Conservation (phyloP, 2,888 invertebrate genomes). For the Drosophila borborema region DNA sequence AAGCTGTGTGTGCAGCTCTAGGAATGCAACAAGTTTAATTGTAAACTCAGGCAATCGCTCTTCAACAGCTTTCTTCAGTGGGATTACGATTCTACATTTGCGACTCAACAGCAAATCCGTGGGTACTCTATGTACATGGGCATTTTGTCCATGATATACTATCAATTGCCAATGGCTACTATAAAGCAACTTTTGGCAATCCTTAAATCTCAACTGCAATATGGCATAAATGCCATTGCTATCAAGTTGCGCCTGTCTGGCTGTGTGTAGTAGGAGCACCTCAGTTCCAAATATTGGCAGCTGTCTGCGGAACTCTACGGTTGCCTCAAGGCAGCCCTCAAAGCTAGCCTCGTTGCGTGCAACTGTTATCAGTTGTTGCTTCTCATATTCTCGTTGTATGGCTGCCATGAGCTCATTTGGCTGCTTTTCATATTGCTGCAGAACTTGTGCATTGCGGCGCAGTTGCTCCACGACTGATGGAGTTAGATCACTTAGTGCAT, state of each 20-base stretch:
- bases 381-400: conserved; percentile 73
- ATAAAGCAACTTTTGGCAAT: conserved; percentile 54
- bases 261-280: conserved; percentile 45
- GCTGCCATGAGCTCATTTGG: conserved; percentile 61
- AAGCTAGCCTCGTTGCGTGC: conserved; percentile 50
- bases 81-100: conserved; percentile 64
- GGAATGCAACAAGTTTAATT: conserved; percentile 60
- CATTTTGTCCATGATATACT: conserved; percentile 47
- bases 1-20: conserved; percentile 44
- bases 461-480: conserved; percentile 58
- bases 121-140: conserved; percentile 64
- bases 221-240: conserved; percentile 61
- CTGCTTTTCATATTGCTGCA: conserved; percentile 61
- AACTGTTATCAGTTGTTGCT: conserved; percentile 80
- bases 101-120: conserved; percentile 60
- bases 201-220: conserved; percentile 60
- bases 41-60: conserved; percentile 63
- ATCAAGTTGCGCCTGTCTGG: conserved; percentile 27
- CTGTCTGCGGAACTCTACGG: conserved; percentile 59
- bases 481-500: conserved; percentile 61
- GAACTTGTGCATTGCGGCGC: conserved; percentile 49
- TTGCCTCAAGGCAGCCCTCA: conserved; percentile 46
- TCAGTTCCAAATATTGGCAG: conserved; percentile 58
- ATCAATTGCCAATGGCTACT: conserved; percentile 73
- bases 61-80: conserved; percentile 41